Percentiles rank a stretch among this genome's conserved stretches.
Evolutionary conservation across 2,113 vertebrate genomes (phyloP).

Genomic region (Myanophis thanlyinensis): DNA sequence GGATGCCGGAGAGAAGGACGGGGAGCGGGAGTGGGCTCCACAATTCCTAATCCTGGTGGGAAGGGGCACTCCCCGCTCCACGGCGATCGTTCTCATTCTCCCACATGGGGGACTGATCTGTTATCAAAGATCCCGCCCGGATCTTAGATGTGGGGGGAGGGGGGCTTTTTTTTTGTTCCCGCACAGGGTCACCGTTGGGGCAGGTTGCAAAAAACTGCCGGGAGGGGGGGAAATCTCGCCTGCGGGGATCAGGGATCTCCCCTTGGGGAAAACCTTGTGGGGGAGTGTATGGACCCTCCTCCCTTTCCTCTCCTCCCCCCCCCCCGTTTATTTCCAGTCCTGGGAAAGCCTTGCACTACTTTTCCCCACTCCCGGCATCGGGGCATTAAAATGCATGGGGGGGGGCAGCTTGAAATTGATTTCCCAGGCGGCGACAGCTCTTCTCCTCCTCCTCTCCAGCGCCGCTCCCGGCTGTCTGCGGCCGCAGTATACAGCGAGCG

Average conservation of each 20-base stretch:
- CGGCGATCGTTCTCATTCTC: not conserved
- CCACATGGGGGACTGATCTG: too few species aligned
- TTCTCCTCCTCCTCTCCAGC: not conserved
- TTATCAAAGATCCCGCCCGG: not conserved
- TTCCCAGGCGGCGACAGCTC: slow-evolving; percentile 8
- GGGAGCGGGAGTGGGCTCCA: not conserved
- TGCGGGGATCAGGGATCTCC: not conserved
- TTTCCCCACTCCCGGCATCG: not conserved
- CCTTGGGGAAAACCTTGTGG: not conserved
- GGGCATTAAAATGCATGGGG: not conserved
- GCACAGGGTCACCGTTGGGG: not conserved
- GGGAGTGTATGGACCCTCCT: not conserved
- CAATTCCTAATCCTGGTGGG: not conserved
- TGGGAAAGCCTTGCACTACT: not conserved
- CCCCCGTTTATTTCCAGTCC: not conserved
- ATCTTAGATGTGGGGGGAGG: not conserved
- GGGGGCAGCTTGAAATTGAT: not conserved
- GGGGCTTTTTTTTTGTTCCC: too few species aligned
- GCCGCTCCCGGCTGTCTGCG: not conserved
- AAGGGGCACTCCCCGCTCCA: not conserved
- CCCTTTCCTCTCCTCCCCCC: too few species aligned
- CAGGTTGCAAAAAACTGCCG: not conserved
- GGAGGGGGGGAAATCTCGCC: too few species aligned
- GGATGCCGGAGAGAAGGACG: not conserved
- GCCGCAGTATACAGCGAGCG: not conserved